Evolutionary conservation across 2,113 vertebrate genomes (phyloP), one percentile per base, ranked within the genome.

Genomic region (Anthoscopus minutus): DNA sequence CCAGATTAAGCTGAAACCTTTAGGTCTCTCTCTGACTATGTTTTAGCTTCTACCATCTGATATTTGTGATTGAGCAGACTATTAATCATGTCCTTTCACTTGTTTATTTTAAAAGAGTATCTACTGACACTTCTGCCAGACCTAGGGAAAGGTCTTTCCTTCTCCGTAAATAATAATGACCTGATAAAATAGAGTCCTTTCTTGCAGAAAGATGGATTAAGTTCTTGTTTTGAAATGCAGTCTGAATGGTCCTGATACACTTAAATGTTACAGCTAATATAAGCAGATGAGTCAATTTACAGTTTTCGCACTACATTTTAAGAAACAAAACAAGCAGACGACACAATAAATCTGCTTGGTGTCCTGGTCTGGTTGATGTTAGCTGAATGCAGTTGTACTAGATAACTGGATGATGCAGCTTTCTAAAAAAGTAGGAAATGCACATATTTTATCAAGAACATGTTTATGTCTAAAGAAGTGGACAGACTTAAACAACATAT

Each of bases 281-380:
- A 94, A 94, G 96, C 95, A 95, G 95, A 94, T 45, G 88, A 97
- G 93, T 94, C 93, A 78, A 97, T 96, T 97, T 96, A 92, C 93
- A 96, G 92, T 93, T 94, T 96, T 96, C 94, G 85, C 96, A 92
- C 74, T 71, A 91, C 88, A 86, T 96, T 96, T 96, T 94, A 91
- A 95, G 92, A 81, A 83, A 79, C 62, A 94, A 91, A 96, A 92
- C 78, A 91, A 93, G 66, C 70, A 80, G 79, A 89, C 15, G 73
- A 90, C 88, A 88, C 80, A 97, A 87, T 94, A 85, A 91, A 95
- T 96, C 86, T 90, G 87, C 83, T 53, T 65, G 27, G 50, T 92
- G 86, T 91, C 82, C 71, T 17, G 37, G 57, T 57, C 84, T 93
- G 47, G 80, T 31, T 93, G 86, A 91, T 92, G 71, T 92, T 96